Evolutionary conservation across 1,140 invertebrate species (phyloP).

Genomic region (Diorhabda elongata): DNA sequence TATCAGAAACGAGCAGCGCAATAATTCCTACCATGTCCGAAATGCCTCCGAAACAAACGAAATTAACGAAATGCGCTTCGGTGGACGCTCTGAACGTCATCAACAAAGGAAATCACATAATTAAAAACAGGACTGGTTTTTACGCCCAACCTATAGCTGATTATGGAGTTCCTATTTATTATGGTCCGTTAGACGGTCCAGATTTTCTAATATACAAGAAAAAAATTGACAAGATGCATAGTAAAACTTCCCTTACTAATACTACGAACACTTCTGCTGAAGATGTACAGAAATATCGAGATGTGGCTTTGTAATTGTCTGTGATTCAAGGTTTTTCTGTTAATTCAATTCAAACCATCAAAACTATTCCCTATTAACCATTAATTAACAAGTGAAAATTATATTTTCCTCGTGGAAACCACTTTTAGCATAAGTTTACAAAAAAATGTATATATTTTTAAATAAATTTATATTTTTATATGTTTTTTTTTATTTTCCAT

Average conservation of each 20-base stretch:
- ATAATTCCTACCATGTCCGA: constrained; percentile 27
- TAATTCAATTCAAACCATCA: too few species aligned
- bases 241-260: constrained; percentile 40
- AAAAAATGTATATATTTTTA: too few species aligned
- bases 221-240: constrained; percentile 42
- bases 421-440: too few species aligned
- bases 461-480: too few species aligned
- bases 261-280: constrained; percentile 43
- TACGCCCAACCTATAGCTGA: constrained; percentile 44
- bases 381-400: too few species aligned
- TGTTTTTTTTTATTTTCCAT: too few species aligned
- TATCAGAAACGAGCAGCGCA: constrained; percentile 28
- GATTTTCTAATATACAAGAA: constrained; percentile 47
- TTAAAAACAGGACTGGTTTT: constrained; percentile 42
- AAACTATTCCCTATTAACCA: too few species aligned
- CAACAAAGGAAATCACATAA: constrained; percentile 37
- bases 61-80: constrained; percentile 39
- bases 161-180: constrained; percentile 46
- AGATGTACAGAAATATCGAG: constrained; percentile 46
- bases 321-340: too few species aligned
- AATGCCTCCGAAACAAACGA: constrained; percentile 17
- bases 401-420: too few species aligned
- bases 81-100: constrained; percentile 38
- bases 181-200: constrained; percentile 45
- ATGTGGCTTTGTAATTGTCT: constrained; percentile 39